These are phyloP conservation scores for Arion vulgaris DNA, from an alignment of 1,140 invertebrate genomes.

Conservation along the genomic window DNA sequence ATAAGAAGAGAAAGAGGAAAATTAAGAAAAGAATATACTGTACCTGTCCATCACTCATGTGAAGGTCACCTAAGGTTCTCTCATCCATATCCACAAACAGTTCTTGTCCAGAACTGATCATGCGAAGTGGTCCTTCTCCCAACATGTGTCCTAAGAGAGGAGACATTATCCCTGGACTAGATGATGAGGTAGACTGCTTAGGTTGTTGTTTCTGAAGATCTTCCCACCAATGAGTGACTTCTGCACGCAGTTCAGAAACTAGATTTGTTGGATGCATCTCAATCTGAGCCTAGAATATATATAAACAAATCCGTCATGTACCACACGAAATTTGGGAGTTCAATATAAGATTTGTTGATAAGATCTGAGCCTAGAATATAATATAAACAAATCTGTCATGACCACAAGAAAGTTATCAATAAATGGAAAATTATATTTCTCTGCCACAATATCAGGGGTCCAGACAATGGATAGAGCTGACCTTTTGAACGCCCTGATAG, in stretches of 20 bases:
- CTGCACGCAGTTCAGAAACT: conserved; percentile 90
- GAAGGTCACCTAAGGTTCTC: conserved; percentile 88
- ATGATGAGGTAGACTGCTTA: conserved; percentile 45
- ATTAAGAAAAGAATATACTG: too few species aligned
- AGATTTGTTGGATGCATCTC: conserved; percentile 84
- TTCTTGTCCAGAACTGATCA: conserved; percentile 95
- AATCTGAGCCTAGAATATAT: conserved; percentile 59
- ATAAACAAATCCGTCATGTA: too few species aligned
- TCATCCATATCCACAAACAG: conserved; percentile 94
- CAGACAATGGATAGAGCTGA: too few species aligned
- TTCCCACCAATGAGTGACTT: conserved; percentile 94
- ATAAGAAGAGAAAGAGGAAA: too few species aligned
- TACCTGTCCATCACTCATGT: conserved; percentile 86
- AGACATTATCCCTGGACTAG: conserved; percentile 59
- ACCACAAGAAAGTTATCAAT: too few species aligned
- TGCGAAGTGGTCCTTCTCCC: conserved; percentile 87
- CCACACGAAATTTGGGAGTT: too few species aligned
- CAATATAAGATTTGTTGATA: too few species aligned
- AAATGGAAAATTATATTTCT: too few species aligned
- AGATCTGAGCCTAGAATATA: too few species aligned
- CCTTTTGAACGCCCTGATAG: too few species aligned
- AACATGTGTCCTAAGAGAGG: conserved; percentile 72
- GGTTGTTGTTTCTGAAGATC: conserved; percentile 72
- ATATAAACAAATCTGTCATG: too few species aligned
- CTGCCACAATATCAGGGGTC: too few species aligned